phyloP scores from a whole-genome alignment of 2,888 invertebrate species.

The Nemotelus nigrinus region DNA sequence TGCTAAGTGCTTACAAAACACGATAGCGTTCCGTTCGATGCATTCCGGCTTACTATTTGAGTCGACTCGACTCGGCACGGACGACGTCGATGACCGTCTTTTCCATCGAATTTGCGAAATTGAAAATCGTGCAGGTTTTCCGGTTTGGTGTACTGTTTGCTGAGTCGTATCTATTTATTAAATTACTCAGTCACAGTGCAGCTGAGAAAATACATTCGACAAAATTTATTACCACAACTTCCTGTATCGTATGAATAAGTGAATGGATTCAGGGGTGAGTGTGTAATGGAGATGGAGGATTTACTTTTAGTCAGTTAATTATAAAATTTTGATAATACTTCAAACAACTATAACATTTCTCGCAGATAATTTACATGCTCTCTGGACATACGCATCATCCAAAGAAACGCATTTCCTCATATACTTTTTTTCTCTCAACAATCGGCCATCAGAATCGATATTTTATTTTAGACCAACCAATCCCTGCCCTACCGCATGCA shows the following conservation, averaged over 20 bases:
- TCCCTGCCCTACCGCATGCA: too few relatives aligned
- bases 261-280: neutral
- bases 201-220: slow-evolving; percentile 1
- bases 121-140: neutral
- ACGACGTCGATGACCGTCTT: neutral
- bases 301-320: too few relatives aligned
- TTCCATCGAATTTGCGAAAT: neutral
- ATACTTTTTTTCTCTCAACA: too few relatives aligned
- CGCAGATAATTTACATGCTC: too few relatives aligned
- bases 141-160: neutral
- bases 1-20: too few relatives aligned
- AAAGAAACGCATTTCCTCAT: too few relatives aligned
- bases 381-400: too few relatives aligned
- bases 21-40: neutral
- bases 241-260: neutral
- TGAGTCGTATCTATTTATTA: neutral
- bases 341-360: too few relatives aligned
- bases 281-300: neutral
- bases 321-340: too few relatives aligned
- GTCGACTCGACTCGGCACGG: too few relatives aligned
- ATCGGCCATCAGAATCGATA: too few relatives aligned
- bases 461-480: too few relatives aligned
- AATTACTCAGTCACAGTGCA: neutral
- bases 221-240: slow-evolving; percentile 1
- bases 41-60: neutral